Conservation (phyloP, 2,888 invertebrate genomes). For the Tetranychus piercei region DNA sequence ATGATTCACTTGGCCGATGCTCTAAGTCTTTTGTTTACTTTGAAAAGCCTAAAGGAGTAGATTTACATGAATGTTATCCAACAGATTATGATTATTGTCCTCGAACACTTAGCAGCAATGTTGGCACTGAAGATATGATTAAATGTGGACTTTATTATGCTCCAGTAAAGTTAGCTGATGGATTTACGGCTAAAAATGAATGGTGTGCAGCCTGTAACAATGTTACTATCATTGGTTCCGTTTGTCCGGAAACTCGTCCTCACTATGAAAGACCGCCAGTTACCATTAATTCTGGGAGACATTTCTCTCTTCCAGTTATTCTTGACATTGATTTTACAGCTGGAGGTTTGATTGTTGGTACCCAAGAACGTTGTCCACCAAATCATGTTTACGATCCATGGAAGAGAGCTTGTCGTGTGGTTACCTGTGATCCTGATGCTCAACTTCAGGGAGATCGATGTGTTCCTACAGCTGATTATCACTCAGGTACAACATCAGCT, state of each 20-base stretch:
- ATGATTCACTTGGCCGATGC: neutral
- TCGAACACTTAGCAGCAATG: neutral
- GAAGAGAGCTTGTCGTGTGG: neutral
- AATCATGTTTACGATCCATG: slow-evolving; percentile 15
- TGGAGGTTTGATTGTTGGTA: neutral
- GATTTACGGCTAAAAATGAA: slow-evolving; percentile 15
- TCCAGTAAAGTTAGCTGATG: neutral
- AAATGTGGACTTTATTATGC: slow-evolving; percentile 13
- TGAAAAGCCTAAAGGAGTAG: neutral
- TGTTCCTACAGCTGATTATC: neutral
- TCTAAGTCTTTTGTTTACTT: neutral
- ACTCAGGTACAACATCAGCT: neutral
- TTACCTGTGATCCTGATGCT: slow-evolving; percentile 5
- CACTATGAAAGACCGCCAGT: neutral
- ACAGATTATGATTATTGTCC: neutral
- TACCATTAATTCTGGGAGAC: neutral
- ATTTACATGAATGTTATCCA: neutral
- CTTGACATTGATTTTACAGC: slow-evolving; percentile 7
- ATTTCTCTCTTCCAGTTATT: slow-evolving; percentile 4
- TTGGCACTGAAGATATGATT: neutral
- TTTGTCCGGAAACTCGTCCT: slow-evolving; percentile 1
- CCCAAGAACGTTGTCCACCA: neutral
- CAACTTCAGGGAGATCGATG: neutral
- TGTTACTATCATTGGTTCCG: neutral
- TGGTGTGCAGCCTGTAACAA: slow-evolving; percentile 17